These are phyloP conservation scores for Galeopsomyia nigrocyanea DNA, from an alignment of 2,888 invertebrate species.

Conservation along the genomic window DNA sequence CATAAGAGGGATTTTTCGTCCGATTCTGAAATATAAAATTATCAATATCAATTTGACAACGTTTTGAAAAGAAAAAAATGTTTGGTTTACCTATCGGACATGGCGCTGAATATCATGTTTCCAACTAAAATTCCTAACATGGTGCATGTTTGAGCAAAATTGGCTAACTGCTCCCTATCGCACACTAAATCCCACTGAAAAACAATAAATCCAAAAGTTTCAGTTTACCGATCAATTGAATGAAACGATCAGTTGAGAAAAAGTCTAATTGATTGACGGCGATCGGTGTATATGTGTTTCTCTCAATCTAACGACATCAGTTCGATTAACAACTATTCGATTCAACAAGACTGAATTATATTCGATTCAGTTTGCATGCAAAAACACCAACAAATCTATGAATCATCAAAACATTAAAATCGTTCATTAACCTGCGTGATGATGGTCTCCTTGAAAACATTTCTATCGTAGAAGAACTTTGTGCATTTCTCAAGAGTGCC, in stretches of 20 bases:
- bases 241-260: too few relatives aligned
- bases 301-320: too few relatives aligned
- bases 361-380: too few relatives aligned
- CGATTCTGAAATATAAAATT: slow-evolving; percentile 70
- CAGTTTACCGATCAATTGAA: too few relatives aligned
- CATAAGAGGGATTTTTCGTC: slow-evolving; percentile 75
- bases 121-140: slow-evolving; percentile 74
- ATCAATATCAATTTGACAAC: background rate
- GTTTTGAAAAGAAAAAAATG: background rate
- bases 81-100: slow-evolving; percentile 69
- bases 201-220: slow-evolving; percentile 12
- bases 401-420: too few relatives aligned
- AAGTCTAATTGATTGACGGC: too few relatives aligned
- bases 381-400: too few relatives aligned
- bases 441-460: slow-evolving; percentile 75
- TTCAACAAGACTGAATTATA: too few relatives aligned
- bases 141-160: slow-evolving; percentile 72
- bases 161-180: slow-evolving; percentile 71
- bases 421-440: slow-evolving; percentile 70
- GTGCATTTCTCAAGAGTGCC: slow-evolving; percentile 58
- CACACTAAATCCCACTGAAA: slow-evolving; percentile 75
- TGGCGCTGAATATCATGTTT: slow-evolving; percentile 71
- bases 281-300: too few relatives aligned
- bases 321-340: too few relatives aligned
- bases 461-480: slow-evolving; percentile 71